Percentiles rank a stretch among this genome's conserved stretches.
phyloP scores from a whole-genome alignment of 2,797 vertebrate genomes.

The Coracias cyanogaster region DNA sequence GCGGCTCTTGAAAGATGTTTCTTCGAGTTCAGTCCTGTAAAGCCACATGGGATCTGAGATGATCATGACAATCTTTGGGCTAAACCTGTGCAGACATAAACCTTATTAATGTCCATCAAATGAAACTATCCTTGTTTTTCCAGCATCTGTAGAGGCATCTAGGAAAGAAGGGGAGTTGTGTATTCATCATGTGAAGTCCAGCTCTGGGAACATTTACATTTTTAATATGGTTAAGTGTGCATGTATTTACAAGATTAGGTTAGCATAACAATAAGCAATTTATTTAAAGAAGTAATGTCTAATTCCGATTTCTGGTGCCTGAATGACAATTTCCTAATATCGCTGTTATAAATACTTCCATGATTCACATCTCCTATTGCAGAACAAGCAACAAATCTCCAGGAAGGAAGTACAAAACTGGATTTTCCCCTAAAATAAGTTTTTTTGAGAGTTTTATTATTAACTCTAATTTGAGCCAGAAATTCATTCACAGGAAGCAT shows the following conservation, averaged over 20 bases:
- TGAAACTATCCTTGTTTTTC: neutral
- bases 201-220: neutral
- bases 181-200: neutral
- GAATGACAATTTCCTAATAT: neutral
- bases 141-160: neutral
- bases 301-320: neutral
- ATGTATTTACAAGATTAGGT: neutral
- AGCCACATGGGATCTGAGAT: neutral
- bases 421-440: neutral
- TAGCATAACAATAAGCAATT: neutral
- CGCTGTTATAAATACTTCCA: neutral
- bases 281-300: slow-evolving; percentile 1
- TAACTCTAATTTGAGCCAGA: neutral
- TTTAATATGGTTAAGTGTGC: slow-evolving; percentile 36
- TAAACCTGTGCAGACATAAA: neutral
- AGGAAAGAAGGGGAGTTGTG: neutral
- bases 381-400: neutral
- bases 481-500: neutral
- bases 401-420: neutral
- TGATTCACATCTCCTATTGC: neutral
- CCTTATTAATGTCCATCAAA: neutral
- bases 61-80: neutral
- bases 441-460: neutral
- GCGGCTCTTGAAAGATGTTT: neutral
- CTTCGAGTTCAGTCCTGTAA: neutral